These are phyloP conservation scores for Larimichthys polyactis DNA, from an alignment of 2,113 vertebrate species.

Conservation along the genomic window DNA sequence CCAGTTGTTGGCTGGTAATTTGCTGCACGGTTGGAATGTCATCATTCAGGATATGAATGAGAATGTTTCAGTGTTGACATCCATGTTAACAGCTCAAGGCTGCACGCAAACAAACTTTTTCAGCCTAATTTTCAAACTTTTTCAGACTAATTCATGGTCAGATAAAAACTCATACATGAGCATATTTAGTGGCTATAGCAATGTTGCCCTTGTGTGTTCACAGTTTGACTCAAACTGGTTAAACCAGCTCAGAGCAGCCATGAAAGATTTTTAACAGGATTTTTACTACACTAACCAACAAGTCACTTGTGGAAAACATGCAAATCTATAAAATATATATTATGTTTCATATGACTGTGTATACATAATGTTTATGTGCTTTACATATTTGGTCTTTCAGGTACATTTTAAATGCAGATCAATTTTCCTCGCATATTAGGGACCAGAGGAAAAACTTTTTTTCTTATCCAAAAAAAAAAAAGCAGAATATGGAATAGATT, in stretches of 20 bases:
- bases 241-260: conserved; percentile 13
- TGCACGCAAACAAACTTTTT: not conserved
- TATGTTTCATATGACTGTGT: not conserved
- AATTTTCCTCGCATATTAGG: not conserved
- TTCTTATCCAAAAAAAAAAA: not conserved
- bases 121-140: too few species aligned
- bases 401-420: not conserved
- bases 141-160: not conserved
- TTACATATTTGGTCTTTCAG: not conserved
- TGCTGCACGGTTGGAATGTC: conserved; percentile 62
- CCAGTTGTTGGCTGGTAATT: conserved; percentile 34
- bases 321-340: too few species aligned
- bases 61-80: conserved; percentile 13
- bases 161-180: not conserved
- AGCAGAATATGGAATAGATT: conserved; percentile 7
- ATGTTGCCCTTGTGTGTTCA: not conserved
- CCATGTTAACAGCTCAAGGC: not conserved
- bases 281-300: not conserved
- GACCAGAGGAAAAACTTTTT: not conserved
- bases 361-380: not conserved
- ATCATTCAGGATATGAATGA: conserved; percentile 51
- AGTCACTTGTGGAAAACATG: not conserved
- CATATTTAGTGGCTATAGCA: not conserved
- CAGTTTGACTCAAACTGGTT: conserved; percentile 5
- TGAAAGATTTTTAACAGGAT: not conserved